Conservation (phyloP, 1,140 invertebrate genomes). For the Colletes latitarsis region DNA sequence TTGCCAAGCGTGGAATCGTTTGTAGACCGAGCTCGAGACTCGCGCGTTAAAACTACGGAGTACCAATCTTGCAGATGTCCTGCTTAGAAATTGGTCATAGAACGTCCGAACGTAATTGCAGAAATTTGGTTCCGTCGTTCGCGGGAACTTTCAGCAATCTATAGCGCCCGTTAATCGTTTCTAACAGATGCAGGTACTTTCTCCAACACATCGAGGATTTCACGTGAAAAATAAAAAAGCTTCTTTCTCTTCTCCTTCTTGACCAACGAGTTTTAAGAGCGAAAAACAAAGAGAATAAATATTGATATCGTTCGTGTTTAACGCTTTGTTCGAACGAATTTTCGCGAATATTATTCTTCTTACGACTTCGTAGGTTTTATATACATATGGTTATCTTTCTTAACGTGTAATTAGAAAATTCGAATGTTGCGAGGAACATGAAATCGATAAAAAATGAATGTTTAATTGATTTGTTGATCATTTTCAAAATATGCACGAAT, state of each 20-base stretch:
- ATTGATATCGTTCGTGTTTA: neutral
- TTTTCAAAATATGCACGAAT: neutral
- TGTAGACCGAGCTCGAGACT: neutral
- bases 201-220: slow-evolving; percentile 50
- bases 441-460: neutral
- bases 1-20: neutral
- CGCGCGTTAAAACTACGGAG: too few relatives aligned
- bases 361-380: neutral
- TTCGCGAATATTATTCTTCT: neutral
- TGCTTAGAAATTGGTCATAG: neutral
- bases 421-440: neutral
- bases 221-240: slow-evolving; percentile 40
- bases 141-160: slow-evolving; percentile 20
- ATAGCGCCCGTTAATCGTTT: slow-evolving; percentile 42
- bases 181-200: slow-evolving; percentile 45
- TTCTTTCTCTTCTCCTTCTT: slow-evolving; percentile 41
- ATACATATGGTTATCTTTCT: neutral
- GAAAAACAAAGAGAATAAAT: neutral
- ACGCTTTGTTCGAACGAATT: neutral
- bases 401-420: neutral
- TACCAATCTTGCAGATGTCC: neutral
- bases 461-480: neutral
- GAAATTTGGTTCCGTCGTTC: slow-evolving; percentile 12
- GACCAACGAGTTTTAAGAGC: neutral
- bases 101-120: neutral